Base-by-base conservation (phyloP, 2,888 invertebrate genomes). In the Ochropacha duplaris region DNA sequence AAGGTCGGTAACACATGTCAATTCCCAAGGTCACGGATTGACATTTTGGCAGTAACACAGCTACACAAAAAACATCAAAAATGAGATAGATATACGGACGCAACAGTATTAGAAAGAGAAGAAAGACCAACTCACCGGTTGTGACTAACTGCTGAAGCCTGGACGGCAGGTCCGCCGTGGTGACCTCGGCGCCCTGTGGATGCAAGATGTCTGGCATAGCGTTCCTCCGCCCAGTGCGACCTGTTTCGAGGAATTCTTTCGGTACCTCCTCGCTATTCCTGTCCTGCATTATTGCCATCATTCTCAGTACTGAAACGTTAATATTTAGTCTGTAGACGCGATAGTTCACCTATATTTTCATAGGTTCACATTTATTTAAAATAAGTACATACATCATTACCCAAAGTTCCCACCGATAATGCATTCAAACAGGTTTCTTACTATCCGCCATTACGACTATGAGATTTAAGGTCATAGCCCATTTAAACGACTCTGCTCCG, bases 161-260 rank as follows among this genome's bases (percentile, higher is more conserved):
- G 58, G 95, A 94, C 4, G 97, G 96, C 72, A 98, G 93, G 81
- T 97, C 96, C 9, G 96, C 96, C 2, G 96, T 96, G 59, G 95
- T 94, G 64, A 96, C 94, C 68, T 95, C 93, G 34, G 95, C 95
- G 74, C 96, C 95, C 75, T 95, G 95, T 58, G 95, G 95, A 55
- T 96, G 95, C 72, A 95, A 90, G 70, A 98, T 97, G 83, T 98
- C 96, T 1, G 97, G 96, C 93, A 98, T 93, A 54, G 98, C 98
- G 90, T 98, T 98, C 68, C 98, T 92, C 57, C 98, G 94, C 19
- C 98, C 98, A 34, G 97, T 97, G 65, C 98, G 94, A 4, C 97
- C 97, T 1, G 97, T 96, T 72, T 96, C 95, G 61, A 97, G 94
- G 87, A 98, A 98, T 83, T 97, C 97, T 81, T 95, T 94, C 55